These are phyloP conservation scores for Tinamus guttatus DNA, from an alignment of 2,113 vertebrate species.

Conservation along the genomic window DNA sequence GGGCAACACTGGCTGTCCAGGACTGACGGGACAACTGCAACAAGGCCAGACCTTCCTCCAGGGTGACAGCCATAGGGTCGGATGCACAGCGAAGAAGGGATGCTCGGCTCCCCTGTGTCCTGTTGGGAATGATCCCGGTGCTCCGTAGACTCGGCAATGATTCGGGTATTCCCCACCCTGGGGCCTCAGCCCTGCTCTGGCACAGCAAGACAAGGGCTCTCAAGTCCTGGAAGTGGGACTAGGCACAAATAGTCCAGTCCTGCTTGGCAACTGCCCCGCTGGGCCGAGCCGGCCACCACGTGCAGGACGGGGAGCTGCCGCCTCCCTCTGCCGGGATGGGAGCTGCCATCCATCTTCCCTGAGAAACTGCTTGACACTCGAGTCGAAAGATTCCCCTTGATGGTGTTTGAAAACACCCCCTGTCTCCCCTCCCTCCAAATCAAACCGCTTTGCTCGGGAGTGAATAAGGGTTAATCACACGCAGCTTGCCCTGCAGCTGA, in stretches of 20 bases:
- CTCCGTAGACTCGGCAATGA: neutral
- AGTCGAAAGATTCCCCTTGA: neutral
- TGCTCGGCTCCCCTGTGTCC: neutral
- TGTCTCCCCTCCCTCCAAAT: neutral
- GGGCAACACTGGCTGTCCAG: too few relatives aligned
- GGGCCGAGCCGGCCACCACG: fast-evolving
- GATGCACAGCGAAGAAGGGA: neutral
- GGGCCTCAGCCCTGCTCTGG: neutral
- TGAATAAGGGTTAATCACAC: neutral
- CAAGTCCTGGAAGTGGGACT: neutral
- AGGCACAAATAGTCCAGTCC: neutral
- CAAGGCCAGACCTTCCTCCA: neutral
- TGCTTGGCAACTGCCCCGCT: too few relatives aligned
- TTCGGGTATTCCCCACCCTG: fast-evolving
- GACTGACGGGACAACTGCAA: neutral
- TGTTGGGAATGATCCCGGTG: neutral
- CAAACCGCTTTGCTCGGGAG: neutral
- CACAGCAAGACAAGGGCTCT: too few relatives aligned
- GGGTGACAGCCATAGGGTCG: neutral
- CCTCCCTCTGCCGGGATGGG: neutral
- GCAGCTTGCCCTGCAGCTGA: neutral
- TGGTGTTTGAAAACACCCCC: neutral
- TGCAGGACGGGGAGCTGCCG: neutral
- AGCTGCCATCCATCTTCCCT: fast-evolving
- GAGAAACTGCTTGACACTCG: neutral